phyloP scores from a whole-genome alignment of 2,797 vertebrate species.

The Limnodromus scolopaceus region DNA sequence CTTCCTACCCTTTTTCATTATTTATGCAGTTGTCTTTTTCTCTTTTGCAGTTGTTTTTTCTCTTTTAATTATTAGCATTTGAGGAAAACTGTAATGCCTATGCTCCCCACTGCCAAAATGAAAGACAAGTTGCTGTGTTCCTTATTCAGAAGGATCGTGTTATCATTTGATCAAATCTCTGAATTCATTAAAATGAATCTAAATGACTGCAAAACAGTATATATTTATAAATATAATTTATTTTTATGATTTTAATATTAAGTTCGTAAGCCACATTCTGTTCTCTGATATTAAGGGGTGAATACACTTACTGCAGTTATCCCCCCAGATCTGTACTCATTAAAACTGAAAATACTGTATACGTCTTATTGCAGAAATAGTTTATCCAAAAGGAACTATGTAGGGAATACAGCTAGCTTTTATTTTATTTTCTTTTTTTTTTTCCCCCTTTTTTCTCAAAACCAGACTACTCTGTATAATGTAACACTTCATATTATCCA shows the following conservation, averaged over 20 bases:
- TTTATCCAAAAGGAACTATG: not conserved
- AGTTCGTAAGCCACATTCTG: not conserved
- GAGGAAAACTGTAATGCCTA: not conserved
- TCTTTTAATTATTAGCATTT: not conserved
- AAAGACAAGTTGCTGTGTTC: not conserved
- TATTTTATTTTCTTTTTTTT: not conserved
- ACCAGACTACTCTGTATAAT: not conserved
- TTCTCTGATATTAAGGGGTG: not conserved
- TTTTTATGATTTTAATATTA: not conserved
- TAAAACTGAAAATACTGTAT: constrained; percentile 1
- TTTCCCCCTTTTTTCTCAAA: not conserved
- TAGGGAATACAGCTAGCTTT: not conserved
- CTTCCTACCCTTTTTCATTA: not conserved
- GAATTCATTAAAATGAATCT: not conserved
- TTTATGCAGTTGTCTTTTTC: not conserved
- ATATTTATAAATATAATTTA: not conserved
- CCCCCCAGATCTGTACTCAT: not conserved
- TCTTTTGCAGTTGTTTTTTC: not conserved
- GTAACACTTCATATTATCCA: not conserved
- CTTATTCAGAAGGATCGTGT: not conserved
- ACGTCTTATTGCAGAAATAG: not conserved
- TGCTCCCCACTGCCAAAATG: not conserved
- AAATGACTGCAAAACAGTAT: not conserved
- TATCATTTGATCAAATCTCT: not conserved
- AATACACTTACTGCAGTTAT: not conserved